These are phyloP conservation scores for Pristionchus entomophagus DNA, from an alignment of 2,888 invertebrate species.

Conservation along the genomic window DNA sequence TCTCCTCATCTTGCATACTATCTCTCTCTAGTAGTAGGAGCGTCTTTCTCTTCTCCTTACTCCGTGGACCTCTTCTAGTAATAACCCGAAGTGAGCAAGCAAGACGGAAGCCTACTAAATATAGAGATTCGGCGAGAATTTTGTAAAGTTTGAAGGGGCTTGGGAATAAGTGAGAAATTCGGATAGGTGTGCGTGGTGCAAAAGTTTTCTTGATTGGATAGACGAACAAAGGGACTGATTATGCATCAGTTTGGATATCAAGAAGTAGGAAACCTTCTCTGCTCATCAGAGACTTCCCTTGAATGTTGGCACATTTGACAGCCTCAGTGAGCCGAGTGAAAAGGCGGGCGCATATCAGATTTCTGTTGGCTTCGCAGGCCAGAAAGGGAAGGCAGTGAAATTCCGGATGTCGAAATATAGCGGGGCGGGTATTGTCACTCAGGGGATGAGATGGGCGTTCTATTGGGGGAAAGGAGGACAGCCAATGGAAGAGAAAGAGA, in stretches of 20 bases:
- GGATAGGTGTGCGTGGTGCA: no score
- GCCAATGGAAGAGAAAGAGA: no score
- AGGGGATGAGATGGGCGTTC: background rate
- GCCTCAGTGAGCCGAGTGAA: background rate
- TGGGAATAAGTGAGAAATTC: no score
- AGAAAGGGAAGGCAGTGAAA: background rate
- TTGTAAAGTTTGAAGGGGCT: no score
- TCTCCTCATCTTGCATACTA: background rate
- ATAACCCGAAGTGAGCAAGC: conserved; percentile 22
- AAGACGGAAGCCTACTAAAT: background rate
- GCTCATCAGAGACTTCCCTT: background rate
- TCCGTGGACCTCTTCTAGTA: background rate
- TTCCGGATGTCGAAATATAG: conserved; percentile 14
- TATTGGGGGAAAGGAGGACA: background rate
- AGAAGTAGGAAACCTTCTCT: background rate
- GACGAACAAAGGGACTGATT: no score
- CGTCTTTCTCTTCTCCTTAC: background rate
- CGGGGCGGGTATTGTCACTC: background rate
- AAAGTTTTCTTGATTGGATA: no score
- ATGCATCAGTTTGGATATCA: no score
- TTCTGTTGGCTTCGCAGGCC: background rate
- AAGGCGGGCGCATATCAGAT: background rate
- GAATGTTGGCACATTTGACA: no score
- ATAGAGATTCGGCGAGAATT: background rate
- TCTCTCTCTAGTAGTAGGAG: conserved; percentile 5